Percentiles rank a stretch among this genome's conserved stretches.
phyloP scores from a whole-genome alignment of 2,888 invertebrate genomes.

The Latheticus oryzae region DNA sequence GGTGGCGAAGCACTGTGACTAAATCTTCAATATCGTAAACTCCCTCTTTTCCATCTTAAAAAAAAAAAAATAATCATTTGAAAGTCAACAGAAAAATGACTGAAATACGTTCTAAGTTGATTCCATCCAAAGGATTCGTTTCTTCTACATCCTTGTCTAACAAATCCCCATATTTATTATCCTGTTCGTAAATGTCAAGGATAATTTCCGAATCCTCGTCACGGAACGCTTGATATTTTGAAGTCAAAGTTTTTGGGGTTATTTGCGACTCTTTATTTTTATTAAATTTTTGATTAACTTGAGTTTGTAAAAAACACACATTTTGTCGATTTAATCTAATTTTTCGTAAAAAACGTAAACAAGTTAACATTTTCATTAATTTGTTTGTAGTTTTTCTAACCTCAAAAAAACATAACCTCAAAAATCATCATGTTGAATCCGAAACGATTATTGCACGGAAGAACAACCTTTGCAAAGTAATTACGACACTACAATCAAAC shows the following conservation, averaged over 20 bases:
- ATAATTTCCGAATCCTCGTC: constrained; percentile 78
- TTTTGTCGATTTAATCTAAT: constrained; percentile 6
- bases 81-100: not conserved
- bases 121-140: constrained; percentile 73
- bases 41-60: constrained; percentile 82
- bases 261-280: not conserved
- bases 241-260: constrained; percentile 40
- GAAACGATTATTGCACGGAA: constrained; percentile 66
- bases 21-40: constrained; percentile 92
- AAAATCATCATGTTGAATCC: constrained; percentile 49
- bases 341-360: constrained; percentile 2
- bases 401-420: constrained; percentile 11
- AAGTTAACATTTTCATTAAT: constrained; percentile 19
- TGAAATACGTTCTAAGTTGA: constrained; percentile 71
- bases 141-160: constrained; percentile 54
- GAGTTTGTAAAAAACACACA: constrained; percentile 2
- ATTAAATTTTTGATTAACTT: not conserved
- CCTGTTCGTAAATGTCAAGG: constrained; percentile 80
- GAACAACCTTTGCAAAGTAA: constrained; percentile 53
- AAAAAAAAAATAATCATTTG: not conserved
- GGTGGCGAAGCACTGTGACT: constrained; percentile 78
- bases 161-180: constrained; percentile 56
- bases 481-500: constrained; percentile 51
- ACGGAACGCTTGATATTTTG: constrained; percentile 77
- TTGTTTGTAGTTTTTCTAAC: too few relatives aligned